A percentile compares a stretch with the other conserved stretches of the same genome.
These are phyloP conservation scores for Pseudopodoces humilis DNA, from an alignment of 2,113 vertebrate genomes.

Conservation along the genomic window DNA sequence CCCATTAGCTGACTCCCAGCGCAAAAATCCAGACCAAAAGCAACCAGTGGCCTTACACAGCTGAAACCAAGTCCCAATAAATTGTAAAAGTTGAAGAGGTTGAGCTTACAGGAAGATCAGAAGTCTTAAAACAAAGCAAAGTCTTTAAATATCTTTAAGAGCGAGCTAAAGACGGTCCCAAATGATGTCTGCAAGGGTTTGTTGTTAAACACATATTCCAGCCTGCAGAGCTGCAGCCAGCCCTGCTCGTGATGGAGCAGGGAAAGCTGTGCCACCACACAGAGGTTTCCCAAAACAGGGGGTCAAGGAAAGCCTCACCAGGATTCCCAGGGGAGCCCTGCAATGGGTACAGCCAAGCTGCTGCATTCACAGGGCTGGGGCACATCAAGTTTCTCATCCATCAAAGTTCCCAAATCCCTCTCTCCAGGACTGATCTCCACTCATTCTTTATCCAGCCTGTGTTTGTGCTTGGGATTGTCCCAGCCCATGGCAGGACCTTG, in stretches of 20 bases:
- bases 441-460: neutral
- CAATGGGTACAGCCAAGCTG: rapidly evolving
- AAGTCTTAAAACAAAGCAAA: neutral
- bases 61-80: neutral
- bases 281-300: neutral
- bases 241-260: rapidly evolving
- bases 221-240: neutral
- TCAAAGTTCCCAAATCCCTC: neutral
- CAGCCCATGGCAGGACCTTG: neutral
- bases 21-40: neutral
- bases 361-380: neutral
- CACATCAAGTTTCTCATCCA: neutral
- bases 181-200: neutral
- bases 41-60: neutral
- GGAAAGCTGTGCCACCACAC: neutral
- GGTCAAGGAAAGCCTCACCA: neutral
- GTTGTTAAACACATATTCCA: neutral
- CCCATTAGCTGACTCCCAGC: constrained; percentile 4
- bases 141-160: neutral
- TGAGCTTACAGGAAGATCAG: neutral
- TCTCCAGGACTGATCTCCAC: neutral
- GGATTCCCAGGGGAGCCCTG: neutral
- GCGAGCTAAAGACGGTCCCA: neutral
- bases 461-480: neutral
- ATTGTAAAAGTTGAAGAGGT: neutral